These are phyloP conservation scores for Huso huso DNA, from an alignment of 2,797 vertebrate species.

Conservation along the genomic window DNA sequence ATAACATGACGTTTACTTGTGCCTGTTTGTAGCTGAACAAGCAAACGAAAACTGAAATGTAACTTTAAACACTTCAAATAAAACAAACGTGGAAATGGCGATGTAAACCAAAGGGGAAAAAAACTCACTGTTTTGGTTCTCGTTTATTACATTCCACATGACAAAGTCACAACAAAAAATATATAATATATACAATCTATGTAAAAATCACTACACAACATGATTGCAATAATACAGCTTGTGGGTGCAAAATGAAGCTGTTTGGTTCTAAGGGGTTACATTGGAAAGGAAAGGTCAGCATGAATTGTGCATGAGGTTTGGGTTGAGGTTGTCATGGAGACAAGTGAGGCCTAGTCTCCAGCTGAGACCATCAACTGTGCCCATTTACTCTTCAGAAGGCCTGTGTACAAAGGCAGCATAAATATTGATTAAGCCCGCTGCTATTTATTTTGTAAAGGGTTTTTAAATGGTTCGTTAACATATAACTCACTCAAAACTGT, in stretches of 20 bases:
- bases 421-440: conserved; percentile 12
- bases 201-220: too few species aligned
- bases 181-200: too few species aligned
- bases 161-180: too few species aligned
- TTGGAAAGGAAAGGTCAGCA: conserved; percentile 28
- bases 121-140: too few species aligned
- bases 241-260: not conserved
- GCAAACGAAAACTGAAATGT: too few species aligned
- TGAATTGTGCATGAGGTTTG: conserved; percentile 51
- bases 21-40: too few species aligned
- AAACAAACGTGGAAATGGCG: too few species aligned
- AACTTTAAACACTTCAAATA: too few species aligned
- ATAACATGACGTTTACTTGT: too few species aligned
- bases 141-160: too few species aligned
- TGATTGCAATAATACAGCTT: too few species aligned
- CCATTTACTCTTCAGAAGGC: conserved; percentile 13
- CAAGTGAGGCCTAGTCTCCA: conserved; percentile 28
- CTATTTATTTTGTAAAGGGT: conserved; percentile 1
- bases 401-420: not conserved
- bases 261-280: not conserved
- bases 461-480: not conserved
- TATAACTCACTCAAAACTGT: conserved; percentile 20
- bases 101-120: too few species aligned
- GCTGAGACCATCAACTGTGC: conserved; percentile 26
- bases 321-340: conserved; percentile 47